A percentile compares a stretch with the other conserved stretches of the same genome.
phyloP scores from a whole-genome alignment of 2,797 vertebrate genomes.

The Eulemur mongoz region DNA sequence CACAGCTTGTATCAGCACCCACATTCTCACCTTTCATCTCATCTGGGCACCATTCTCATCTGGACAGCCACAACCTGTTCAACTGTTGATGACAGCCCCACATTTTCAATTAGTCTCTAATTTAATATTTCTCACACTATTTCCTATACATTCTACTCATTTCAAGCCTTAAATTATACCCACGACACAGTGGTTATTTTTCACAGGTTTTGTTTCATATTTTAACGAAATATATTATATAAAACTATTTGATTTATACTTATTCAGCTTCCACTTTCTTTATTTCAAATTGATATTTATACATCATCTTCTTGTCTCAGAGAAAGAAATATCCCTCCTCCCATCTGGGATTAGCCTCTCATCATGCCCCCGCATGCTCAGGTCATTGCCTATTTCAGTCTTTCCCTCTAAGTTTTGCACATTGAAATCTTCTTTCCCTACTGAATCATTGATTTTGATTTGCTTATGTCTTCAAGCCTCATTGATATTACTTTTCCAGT shows the following conservation, averaged over 20 bases:
- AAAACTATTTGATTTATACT: neutral
- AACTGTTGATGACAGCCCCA: fast-evolving
- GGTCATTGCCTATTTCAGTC: fast-evolving
- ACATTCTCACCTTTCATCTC: fast-evolving
- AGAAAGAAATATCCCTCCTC: neutral
- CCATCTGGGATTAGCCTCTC: neutral
- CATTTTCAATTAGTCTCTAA: neutral
- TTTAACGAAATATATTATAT: conserved; percentile 26
- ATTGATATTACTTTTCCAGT: neutral
- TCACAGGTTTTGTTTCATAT: neutral
- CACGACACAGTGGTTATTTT: neutral
- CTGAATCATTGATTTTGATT: neutral
- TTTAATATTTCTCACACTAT: neutral
- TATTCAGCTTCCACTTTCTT: neutral
- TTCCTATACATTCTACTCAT: neutral
- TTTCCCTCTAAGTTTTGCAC: neutral
- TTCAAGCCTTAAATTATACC: neutral
- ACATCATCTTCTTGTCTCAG: neutral
- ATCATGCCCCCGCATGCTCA: neutral
- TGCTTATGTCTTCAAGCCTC: neutral
- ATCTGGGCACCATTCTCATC: neutral
- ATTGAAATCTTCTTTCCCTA: neutral
- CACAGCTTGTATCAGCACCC: fast-evolving
- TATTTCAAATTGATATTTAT: neutral
- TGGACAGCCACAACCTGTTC: fast-evolving